Evolutionary conservation across 2,888 invertebrate genomes (phyloP).

Genomic region (Fissipunctia ypsillon): DNA sequence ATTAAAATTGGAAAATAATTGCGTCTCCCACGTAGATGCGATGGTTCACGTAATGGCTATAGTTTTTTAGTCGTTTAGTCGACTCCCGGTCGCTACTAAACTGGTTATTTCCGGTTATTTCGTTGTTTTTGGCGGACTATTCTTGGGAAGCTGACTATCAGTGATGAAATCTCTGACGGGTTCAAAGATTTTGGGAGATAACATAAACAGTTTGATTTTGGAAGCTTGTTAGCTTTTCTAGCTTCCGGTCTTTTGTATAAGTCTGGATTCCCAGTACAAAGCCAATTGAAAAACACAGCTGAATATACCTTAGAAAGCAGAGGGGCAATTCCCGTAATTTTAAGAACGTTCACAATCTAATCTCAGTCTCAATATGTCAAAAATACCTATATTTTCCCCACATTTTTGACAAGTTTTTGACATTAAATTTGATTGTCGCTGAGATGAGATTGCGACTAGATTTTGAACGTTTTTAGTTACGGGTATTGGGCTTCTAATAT

Average conservation of each 20-base stretch:
- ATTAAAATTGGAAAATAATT: constrained; percentile 91
- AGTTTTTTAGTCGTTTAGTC: constrained; percentile 82
- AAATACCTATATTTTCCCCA: too few relatives aligned
- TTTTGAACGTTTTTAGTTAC: too few relatives aligned
- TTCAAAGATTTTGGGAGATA: constrained; percentile 23
- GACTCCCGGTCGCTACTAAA: constrained; percentile 78
- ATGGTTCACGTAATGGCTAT: constrained; percentile 81
- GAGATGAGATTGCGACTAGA: too few relatives aligned
- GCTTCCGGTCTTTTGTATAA: constrained; percentile 22
- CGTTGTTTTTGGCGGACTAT: constrained; percentile 52
- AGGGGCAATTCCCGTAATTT: too few relatives aligned
- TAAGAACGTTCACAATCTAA: too few relatives aligned
- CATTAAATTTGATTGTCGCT: too few relatives aligned
- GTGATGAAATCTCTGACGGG: constrained; percentile 57
- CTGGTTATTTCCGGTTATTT: constrained; percentile 81
- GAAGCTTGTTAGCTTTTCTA: constrained; percentile 19
- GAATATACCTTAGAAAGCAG: not conserved
- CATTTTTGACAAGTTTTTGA: too few relatives aligned
- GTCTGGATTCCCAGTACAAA: not conserved
- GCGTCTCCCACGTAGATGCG: constrained; percentile 87
- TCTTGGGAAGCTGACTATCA: constrained; percentile 63
- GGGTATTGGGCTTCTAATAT: too few relatives aligned
- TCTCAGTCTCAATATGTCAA: too few relatives aligned
- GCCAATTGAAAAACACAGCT: too few relatives aligned
- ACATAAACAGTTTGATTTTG: not conserved